phyloP scores from a whole-genome alignment of 1,140 invertebrate species.

The Araneus ventricosus region DNA sequence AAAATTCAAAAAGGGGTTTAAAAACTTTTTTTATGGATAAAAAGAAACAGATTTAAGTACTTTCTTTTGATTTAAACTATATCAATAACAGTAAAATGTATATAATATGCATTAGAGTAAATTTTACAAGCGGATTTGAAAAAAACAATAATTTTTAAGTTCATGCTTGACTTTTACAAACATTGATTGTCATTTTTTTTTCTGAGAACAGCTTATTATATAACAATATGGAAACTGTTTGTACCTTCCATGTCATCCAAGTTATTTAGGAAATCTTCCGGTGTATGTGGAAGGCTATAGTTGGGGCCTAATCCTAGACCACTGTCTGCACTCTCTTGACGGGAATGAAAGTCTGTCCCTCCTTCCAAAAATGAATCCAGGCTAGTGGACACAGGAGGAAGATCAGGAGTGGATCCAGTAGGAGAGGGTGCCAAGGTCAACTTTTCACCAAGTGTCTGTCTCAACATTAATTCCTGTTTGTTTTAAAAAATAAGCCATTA shows the following conservation, averaged over 20 bases:
- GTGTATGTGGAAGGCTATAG: conserved; percentile 93
- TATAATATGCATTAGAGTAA: background rate
- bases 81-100: background rate
- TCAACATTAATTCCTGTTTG: conserved; percentile 84
- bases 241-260: conserved; percentile 82
- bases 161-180: too few species aligned
- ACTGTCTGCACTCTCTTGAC: conserved; percentile 95
- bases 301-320: conserved; percentile 90
- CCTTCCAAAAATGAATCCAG: conserved; percentile 90
- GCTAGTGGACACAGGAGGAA: conserved; percentile 75
- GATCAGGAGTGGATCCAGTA: conserved; percentile 68
- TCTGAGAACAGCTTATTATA: too few species aligned
- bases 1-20: too few species aligned
- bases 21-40: too few species aligned
- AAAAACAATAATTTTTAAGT: background rate
- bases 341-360: conserved; percentile 87
- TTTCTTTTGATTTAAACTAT: too few species aligned
- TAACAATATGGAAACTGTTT: conserved; percentile 78
- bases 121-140: background rate
- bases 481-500: background rate
- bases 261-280: conserved; percentile 93
- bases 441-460: conserved; percentile 81
- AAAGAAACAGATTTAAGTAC: too few species aligned
- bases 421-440: conserved; percentile 62
- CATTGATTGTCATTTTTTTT: background rate